Evolutionary conservation across 2,797 vertebrate species (phyloP).

Genomic region (Clarias fuscus): DNA sequence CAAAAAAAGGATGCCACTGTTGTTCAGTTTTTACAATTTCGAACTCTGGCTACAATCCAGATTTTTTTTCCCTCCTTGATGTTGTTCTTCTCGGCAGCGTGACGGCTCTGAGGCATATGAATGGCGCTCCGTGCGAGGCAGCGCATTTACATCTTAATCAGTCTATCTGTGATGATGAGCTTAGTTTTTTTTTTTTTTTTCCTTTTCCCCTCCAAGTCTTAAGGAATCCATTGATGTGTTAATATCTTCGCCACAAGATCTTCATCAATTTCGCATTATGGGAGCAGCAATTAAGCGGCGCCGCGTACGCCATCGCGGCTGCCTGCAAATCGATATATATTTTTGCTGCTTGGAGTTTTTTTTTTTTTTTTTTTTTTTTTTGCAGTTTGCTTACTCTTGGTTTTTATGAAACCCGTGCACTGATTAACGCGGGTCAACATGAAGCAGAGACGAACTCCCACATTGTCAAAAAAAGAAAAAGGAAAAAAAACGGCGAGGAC

Average conservation of each 20-base stretch:
- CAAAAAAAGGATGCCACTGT: neutral
- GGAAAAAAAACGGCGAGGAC: neutral
- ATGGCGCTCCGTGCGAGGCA: constrained; percentile 12
- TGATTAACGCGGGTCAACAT: neutral
- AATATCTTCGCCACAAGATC: constrained; percentile 50
- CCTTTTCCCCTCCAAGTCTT: neutral
- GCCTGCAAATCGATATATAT: constrained; percentile 46
- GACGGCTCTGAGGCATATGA: constrained; percentile 14
- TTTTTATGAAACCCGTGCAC: neutral
- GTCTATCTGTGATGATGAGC: constrained; percentile 35
- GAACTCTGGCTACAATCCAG: constrained; percentile 24
- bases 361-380: too few species aligned
- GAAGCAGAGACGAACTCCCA: neutral
- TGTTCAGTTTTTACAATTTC: neutral
- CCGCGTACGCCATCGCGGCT: neutral
- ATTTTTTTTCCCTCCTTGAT: neutral
- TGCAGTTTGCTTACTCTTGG: neutral
- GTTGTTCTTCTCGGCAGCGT: constrained; percentile 6
- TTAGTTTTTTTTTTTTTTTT: neutral
- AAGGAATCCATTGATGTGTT: constrained; percentile 49
- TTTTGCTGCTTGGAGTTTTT: neutral
- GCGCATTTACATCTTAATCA: constrained; percentile 57
- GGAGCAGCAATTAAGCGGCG: constrained; percentile 42
- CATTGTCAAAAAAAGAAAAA: neutral
- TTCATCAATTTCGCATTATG: constrained; percentile 58